A percentile compares a stretch with the other conserved stretches of the same genome.
phyloP scores from a whole-genome alignment of 2,113 vertebrate species.

The Ciconia stormi region DNA sequence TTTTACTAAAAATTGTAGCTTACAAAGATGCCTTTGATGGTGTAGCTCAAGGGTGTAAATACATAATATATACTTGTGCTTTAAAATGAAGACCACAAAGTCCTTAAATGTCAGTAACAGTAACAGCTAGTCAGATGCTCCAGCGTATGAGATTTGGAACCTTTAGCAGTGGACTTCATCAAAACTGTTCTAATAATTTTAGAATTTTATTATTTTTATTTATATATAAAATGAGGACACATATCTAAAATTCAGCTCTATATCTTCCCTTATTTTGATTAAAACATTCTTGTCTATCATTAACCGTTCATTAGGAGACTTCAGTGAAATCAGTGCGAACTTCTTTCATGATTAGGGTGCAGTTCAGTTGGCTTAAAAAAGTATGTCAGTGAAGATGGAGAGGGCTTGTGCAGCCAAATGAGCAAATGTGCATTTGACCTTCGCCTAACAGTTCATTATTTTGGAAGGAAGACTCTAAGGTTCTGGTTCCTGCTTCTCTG shows the following conservation, averaged over 20 bases:
- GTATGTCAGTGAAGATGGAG: background rate
- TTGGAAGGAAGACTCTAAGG: background rate
- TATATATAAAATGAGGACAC: background rate
- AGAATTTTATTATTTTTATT: background rate
- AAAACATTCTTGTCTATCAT: background rate
- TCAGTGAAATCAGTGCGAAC: background rate
- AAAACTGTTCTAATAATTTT: background rate
- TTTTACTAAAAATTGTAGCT: constrained; percentile 63
- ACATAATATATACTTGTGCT: background rate
- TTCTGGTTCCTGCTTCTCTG: background rate
- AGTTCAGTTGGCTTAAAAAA: background rate
- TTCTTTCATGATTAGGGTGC: background rate
- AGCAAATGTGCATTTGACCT: background rate
- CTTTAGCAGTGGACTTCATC: background rate
- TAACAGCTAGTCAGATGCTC: background rate
- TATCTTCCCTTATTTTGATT: background rate
- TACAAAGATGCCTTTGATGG: constrained; percentile 47
- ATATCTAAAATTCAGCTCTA: background rate
- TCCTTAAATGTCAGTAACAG: background rate
- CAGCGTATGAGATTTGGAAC: background rate
- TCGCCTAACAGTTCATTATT: background rate
- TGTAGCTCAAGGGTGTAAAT: constrained; percentile 40
- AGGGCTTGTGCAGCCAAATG: background rate
- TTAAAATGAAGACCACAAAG: constrained; percentile 12
- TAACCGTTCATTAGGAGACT: background rate